phyloP scores from a whole-genome alignment of 2,113 vertebrate genomes.

The Saccopteryx leptura region DNA sequence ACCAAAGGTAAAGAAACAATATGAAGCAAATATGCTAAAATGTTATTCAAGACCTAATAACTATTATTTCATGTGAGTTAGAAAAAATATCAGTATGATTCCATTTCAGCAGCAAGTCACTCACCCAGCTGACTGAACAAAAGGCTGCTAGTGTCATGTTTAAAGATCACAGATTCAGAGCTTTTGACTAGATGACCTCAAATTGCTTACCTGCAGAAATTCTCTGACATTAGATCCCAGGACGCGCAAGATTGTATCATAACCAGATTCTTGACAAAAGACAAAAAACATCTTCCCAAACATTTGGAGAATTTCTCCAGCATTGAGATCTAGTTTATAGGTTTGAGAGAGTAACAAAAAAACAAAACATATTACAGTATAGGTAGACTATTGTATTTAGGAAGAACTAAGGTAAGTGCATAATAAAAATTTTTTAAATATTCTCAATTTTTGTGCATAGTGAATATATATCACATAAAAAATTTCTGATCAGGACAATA shows the following conservation, averaged over 20 bases:
- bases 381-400: neutral
- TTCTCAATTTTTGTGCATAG: neutral
- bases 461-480: neutral
- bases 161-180: neutral
- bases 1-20: neutral
- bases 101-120: neutral
- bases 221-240: slow-evolving; percentile 98
- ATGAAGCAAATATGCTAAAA: neutral
- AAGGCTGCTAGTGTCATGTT: neutral
- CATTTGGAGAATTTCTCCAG: slow-evolving; percentile 98
- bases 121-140: neutral
- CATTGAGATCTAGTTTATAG: slow-evolving; percentile 94
- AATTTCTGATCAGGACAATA: neutral
- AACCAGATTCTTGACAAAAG: slow-evolving; percentile 99
- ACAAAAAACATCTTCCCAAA: slow-evolving; percentile 99
- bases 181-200: neutral
- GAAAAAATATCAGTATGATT: neutral
- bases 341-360: slow-evolving; percentile 18
- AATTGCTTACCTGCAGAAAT: slow-evolving; percentile 95
- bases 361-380: neutral
- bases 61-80: neutral
- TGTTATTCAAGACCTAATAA: neutral
- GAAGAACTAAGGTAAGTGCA: neutral
- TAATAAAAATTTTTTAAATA: neutral
- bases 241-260: slow-evolving; percentile 98